Base-by-base conservation (phyloP, 2,888 invertebrate genomes). In the Pheosia tremula region DNA sequence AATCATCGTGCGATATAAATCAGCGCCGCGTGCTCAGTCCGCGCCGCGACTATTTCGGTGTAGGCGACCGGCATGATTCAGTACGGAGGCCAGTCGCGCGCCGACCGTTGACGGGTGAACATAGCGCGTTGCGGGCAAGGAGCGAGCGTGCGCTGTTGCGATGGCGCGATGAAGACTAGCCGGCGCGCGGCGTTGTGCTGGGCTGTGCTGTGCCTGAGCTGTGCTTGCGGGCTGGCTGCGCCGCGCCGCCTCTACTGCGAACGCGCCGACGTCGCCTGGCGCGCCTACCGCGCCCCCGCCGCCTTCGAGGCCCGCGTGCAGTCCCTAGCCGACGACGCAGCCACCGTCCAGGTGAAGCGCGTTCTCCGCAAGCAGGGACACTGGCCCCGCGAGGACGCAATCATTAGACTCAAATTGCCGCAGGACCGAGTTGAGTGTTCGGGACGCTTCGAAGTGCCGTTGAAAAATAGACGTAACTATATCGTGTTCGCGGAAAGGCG, bases 191-290 rank as follows among this genome's bases (percentile, higher is more conserved):
- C 90, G 88, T 84, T 87, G 81, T 89, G 88, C 88, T 89, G 89
- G 90, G 89, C 89, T 83, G 85, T 91, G 85, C 85, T 90, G 85
- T 86, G 86, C 81, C 82, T 88, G 84, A 78, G 75, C 68, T 75
- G 77, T 69, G 80, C 78, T 82, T 83, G 85, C 85, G 89, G 74
- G 74, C 73, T 82, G 62, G 85, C 84, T 66, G 82, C 86, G 80
- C 86, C 88, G 81, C 86, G 86, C 84, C 91, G 91, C 84, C 88
- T 84, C 79, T 93, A 91, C 89, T 93, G 93, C 90, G 92, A 89
- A 88, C 91, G 93, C 80, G 93, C 90, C 77, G 93, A 93, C 91
- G 93, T 93, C 77, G 93, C 93, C 77, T 93, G 93, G 93, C 89
- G 93, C 64, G 93, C 93, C 81, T 91, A 92, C 89, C 90, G 91